Evolutionary conservation across 2,797 vertebrate species (phyloP).

Genomic region (Pristis pectinata): DNA sequence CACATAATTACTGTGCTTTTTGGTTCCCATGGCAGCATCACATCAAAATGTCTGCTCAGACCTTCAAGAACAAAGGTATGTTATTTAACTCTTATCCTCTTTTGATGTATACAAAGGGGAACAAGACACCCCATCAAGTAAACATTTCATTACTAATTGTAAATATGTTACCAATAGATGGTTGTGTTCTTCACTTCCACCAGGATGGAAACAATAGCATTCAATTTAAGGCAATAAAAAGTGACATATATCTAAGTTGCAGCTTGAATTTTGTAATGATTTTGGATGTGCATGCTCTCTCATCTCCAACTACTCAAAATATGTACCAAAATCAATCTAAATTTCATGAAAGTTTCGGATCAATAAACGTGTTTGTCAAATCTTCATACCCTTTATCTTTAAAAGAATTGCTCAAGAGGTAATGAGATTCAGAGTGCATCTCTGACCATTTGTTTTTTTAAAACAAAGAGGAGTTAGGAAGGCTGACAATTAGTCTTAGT

Average conservation of each 20-base stretch:
- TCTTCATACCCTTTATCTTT: no score
- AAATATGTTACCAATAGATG: conserved; percentile 16
- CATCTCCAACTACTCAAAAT: not conserved
- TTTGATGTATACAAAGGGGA: conserved; percentile 17
- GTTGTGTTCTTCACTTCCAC: not conserved
- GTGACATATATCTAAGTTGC: not conserved
- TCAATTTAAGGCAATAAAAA: not conserved
- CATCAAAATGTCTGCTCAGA: conserved; percentile 33
- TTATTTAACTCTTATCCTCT: conserved; percentile 14
- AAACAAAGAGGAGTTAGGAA: not conserved
- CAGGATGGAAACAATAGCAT: not conserved
- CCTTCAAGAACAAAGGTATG: conserved; percentile 32
- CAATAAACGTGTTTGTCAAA: not conserved
- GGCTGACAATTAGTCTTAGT: not conserved
- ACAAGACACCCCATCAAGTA: conserved; percentile 4
- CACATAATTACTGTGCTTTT: conserved; percentile 16
- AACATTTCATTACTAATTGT: conserved; percentile 35
- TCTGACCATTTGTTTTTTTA: not conserved
- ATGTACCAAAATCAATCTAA: not conserved
- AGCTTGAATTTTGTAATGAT: not conserved
- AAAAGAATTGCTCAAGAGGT: not conserved
- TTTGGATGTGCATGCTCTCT: not conserved
- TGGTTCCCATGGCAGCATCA: conserved; percentile 19
- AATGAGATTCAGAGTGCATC: not conserved
- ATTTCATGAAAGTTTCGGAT: not conserved